Evolutionary conservation across 1,140 invertebrate species (phyloP).

Genomic region (Drosophila kurseongensis): DNA sequence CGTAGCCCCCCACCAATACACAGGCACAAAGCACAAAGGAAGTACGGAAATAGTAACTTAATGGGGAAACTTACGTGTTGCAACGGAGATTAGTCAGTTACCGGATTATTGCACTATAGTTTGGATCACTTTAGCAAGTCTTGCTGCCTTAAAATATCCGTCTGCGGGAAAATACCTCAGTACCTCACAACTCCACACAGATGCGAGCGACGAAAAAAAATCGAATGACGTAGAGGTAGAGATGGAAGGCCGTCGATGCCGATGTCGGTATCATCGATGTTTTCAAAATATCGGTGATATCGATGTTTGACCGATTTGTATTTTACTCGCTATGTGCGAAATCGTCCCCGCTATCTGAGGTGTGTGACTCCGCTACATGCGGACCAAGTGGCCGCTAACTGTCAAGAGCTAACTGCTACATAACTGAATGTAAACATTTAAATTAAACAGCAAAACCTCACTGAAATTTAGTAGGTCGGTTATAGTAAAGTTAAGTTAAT

Average conservation of each 20-base stretch:
- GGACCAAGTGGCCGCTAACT: too few species aligned
- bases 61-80: slow-evolving; percentile 42
- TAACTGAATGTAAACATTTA: too few species aligned
- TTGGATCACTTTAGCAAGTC: neutral
- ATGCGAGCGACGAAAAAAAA: slow-evolving; percentile 37
- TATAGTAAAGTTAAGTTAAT: too few species aligned
- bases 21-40: slow-evolving; percentile 1
- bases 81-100: slow-evolving; percentile 26
- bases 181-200: neutral
- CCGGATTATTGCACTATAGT: slow-evolving; percentile 6
- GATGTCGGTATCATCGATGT: too few species aligned
- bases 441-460: too few species aligned
- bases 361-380: too few species aligned
- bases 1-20: neutral
- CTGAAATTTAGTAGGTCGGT: too few species aligned
- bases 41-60: neutral
- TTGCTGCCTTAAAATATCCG: slow-evolving; percentile 19
- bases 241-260: neutral
- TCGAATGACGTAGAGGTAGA: neutral
- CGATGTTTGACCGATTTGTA: too few species aligned
- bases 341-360: too few species aligned
- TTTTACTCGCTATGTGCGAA: too few species aligned
- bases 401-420: too few species aligned
- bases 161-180: slow-evolving; percentile 36
- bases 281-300: too few species aligned